Percentiles rank a stretch among this genome's conserved stretches.
phyloP scores from a whole-genome alignment of 2,888 invertebrate species.

The Monoplex corrugatus region DNA sequence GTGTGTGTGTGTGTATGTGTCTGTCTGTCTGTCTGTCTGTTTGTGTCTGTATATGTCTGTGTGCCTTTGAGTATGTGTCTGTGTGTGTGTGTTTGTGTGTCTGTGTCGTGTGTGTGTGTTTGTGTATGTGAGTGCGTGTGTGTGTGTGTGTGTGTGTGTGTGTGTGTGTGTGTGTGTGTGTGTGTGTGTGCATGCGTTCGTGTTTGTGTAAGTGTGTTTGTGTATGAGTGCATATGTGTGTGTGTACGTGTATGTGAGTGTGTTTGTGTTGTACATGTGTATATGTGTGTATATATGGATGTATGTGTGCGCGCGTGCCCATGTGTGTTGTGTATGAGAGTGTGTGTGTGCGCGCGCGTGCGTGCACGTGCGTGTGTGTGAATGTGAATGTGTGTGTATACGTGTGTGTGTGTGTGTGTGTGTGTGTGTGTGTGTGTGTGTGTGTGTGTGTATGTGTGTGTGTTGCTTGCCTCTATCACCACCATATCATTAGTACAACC shows the following conservation, averaged over 20 bases:
- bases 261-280: too few species aligned
- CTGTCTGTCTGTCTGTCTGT: neutral
- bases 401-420: too few species aligned
- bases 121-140: neutral
- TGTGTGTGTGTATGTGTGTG: too few species aligned
- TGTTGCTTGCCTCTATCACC: too few species aligned
- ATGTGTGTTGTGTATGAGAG: too few species aligned
- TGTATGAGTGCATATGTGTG: neutral
- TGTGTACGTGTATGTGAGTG: neutral
- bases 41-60: neutral
- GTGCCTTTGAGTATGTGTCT: neutral
- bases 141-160: neutral
- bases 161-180: neutral
- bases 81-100: neutral
- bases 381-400: too few species aligned
- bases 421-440: too few species aligned
- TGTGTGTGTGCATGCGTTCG: neutral
- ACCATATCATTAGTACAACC: neutral
- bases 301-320: neutral
- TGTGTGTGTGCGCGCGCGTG: too few species aligned
- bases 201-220: neutral
- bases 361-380: too few species aligned
- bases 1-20: neutral
- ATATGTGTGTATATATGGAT: neutral
- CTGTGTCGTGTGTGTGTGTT: neutral